Base-by-base conservation (phyloP, 2,113 vertebrate genomes). In the Cyanoramphus novaezelandiae region DNA sequence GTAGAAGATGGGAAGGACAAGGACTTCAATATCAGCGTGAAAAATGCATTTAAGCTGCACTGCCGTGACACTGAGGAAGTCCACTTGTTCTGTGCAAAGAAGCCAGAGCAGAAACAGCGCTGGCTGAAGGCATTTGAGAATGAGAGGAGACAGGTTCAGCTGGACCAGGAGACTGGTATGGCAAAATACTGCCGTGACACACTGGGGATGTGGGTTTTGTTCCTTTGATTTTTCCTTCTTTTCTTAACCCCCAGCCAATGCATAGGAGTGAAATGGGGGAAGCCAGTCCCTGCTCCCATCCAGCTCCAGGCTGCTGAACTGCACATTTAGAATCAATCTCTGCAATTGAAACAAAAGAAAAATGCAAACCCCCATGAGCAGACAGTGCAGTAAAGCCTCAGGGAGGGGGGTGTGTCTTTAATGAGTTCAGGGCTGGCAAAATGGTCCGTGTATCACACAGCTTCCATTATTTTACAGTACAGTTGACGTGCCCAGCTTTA, bases 1-100 rank as follows among this genome's bases (percentile, higher is more conserved):
- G 93, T 99, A 57, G 99, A 99, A 79, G 99, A 99, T 3, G 99
- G 99, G 31, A 99, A 99, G 80, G 99, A 99, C 95, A 99, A 98
- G 87, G 98, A 99, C 96, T 99, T 99, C 89, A 99, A 99, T 4
- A 92, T 99, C 94, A 99, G 98, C 1, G 95, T 99, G 93, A 99
- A 99, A 98, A 99, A 99, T 5, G 98, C 98, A 37, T 98, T 99
- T 94, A 99, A 99, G 88, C 92, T 99, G 70, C 94, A 95, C 31
- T 98, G 98, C 8, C 78, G 76, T 18, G 60, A 90, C 35, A 96
- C 97, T 0, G 98, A 99, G 4, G 99, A 99, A 87, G 94, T 98
- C 41, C 98, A 99, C 77, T 97, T 99, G n/a, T 98, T 99, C 83
- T 99, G 98, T 50, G 98, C 99, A 96, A 99, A 99, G 95, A 99